Percentiles rank a stretch among this genome's conserved stretches.
phyloP scores from a whole-genome alignment of 2,113 vertebrate species.

The Cephalopholis sonnerati region DNA sequence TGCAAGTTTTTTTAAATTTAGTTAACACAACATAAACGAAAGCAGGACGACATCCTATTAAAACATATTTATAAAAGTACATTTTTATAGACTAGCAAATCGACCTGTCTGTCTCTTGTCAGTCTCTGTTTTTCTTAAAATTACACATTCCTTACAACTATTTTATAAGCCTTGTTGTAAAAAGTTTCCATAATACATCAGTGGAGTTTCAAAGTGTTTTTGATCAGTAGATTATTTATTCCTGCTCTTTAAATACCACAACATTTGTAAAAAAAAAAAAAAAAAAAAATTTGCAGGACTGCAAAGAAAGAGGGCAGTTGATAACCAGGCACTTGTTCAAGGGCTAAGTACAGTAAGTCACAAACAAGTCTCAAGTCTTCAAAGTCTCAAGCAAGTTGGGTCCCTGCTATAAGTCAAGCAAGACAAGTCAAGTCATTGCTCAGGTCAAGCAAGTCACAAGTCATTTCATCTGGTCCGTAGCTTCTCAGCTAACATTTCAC shows the following conservation, averaged over 20 bases:
- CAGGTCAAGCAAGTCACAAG: too few species aligned
- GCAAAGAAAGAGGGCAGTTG: neutral
- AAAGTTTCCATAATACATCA: conserved; percentile 18
- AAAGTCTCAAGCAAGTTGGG: too few species aligned
- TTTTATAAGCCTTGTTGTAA: neutral
- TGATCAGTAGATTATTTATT: neutral
- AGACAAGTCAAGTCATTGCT: too few species aligned
- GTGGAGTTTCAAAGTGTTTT: neutral
- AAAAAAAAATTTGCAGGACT: neutral
- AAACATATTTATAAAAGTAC: neutral
- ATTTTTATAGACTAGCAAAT: neutral
- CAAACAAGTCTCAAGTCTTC: too few species aligned
- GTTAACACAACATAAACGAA: neutral
- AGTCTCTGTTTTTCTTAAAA: conserved; percentile 1
- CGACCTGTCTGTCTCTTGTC: neutral
- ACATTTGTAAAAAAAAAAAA: neutral
- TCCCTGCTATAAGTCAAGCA: too few species aligned
- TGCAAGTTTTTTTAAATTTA: neutral
- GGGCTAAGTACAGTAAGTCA: too few species aligned
- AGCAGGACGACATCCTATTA: neutral
- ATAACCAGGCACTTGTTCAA: neutral
- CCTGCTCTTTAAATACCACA: neutral
- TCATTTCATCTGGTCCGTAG: too few species aligned
- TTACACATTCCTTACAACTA: conserved; percentile 2
- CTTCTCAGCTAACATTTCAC: too few species aligned